These are phyloP conservation scores for Morone chrysops DNA, from an alignment of 2,113 vertebrate species.

Conservation along the genomic window DNA sequence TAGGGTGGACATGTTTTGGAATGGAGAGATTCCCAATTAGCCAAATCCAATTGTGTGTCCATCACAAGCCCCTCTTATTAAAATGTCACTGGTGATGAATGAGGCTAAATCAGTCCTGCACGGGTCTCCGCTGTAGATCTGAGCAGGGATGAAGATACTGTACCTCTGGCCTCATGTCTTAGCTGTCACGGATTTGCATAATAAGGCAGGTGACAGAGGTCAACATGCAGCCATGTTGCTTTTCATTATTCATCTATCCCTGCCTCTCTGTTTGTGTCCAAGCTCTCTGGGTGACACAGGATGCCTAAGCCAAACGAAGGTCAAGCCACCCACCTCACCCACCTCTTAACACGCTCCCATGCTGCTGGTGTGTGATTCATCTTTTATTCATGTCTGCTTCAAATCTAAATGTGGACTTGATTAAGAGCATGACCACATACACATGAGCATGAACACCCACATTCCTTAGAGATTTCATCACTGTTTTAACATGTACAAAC, in stretches of 20 bases:
- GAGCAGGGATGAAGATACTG: constrained; percentile 30
- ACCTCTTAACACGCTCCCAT: constrained; percentile 36
- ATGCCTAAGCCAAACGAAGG: constrained; percentile 44
- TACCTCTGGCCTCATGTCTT: constrained; percentile 11
- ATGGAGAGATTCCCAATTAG: constrained; percentile 57
- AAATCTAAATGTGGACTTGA: constrained; percentile 55
- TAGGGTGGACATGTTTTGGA: constrained; percentile 50
- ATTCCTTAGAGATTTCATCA: constrained; percentile 43
- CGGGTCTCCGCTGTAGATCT: constrained; percentile 37
- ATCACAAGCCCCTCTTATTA: constrained; percentile 64
- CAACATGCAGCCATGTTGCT: constrained; percentile 40
- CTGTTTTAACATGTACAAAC: constrained; percentile 14
- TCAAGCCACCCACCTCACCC: constrained; percentile 49
- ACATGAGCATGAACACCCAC: constrained; percentile 19
- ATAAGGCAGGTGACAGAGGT: constrained; percentile 53
- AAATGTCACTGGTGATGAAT: constrained; percentile 76
- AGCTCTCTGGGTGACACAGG: constrained; percentile 34
- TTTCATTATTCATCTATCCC: constrained; percentile 62
- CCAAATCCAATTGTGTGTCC: constrained; percentile 64
- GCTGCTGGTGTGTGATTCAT: constrained; percentile 51
- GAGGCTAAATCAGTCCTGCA: constrained; percentile 49
- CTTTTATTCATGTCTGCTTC: constrained; percentile 55
- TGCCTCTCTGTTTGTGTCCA: constrained; percentile 24
- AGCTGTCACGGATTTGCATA: constrained; percentile 58
- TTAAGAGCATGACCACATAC: constrained; percentile 47